Percentiles rank a stretch among this genome's conserved stretches.
phyloP scores from a whole-genome alignment of 2,113 vertebrate genomes.

The Vanacampus margaritifer region DNA sequence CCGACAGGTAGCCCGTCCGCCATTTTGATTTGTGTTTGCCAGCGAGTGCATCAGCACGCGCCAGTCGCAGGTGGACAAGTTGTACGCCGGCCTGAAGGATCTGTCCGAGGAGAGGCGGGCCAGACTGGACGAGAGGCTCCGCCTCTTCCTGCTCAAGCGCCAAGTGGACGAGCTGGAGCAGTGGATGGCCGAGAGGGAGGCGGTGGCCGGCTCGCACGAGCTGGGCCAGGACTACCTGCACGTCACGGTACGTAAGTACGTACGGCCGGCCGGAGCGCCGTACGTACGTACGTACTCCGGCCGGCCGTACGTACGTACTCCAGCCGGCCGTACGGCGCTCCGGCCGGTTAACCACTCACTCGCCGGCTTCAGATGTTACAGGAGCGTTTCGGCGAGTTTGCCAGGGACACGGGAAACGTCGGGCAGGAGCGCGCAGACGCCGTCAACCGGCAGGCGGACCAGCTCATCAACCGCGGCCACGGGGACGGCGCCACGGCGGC shows the following conservation, averaged over 20 bases:
- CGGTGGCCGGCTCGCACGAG: slow-evolving; percentile 96
- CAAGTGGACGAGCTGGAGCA: slow-evolving; percentile 98
- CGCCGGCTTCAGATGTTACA: slow-evolving; percentile 99
- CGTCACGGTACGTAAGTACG: no score
- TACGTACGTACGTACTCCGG: no score
- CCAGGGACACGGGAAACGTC: slow-evolving; percentile 94
- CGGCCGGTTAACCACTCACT: no score
- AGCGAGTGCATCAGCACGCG: slow-evolving; percentile 98
- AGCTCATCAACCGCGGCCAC: slow-evolving; percentile 93
- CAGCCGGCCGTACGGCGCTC: no score
- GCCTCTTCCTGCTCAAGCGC: slow-evolving; percentile 95
- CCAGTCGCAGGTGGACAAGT: slow-evolving; percentile 97
- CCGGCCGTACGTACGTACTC: no score
- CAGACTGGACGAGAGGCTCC: slow-evolving; percentile 91
- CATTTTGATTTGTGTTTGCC: no score
- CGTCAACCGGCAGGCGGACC: slow-evolving; percentile 92
- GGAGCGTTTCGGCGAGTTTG: slow-evolving; percentile 95
- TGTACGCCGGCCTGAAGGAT: slow-evolving; percentile 96
- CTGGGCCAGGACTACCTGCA: slow-evolving; percentile 98
- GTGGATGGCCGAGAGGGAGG: slow-evolving; percentile 96
- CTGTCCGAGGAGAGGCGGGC: slow-evolving; percentile 90
- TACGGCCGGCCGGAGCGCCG: no score
- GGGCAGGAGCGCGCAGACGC: slow-evolving; percentile 94
- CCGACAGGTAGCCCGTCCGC: slow-evolving; percentile 82
- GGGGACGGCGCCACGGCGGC: slow-evolving; percentile 92